phyloP scores from a whole-genome alignment of 2,113 vertebrate genomes.

The Alligator sinensis region DNA sequence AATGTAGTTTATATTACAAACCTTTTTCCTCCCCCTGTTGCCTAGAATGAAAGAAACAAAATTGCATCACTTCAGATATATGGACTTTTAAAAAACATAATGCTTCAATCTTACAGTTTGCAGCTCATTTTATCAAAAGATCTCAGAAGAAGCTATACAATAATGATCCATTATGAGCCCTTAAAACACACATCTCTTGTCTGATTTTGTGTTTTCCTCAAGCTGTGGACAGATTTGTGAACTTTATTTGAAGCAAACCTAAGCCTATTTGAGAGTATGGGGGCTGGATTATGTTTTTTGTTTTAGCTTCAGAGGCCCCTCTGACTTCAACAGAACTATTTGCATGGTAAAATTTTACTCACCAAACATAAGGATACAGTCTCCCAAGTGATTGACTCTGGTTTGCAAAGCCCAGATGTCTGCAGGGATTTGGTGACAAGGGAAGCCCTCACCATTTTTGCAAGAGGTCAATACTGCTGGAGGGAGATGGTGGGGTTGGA shows the following conservation, averaged over 20 bases:
- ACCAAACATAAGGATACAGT: background rate
- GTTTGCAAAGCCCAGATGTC: no score
- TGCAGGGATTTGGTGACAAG: no score
- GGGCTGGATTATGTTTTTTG: background rate
- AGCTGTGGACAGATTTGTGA: background rate
- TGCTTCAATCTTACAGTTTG: fast-evolving
- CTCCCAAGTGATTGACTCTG: background rate
- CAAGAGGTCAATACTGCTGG: no score
- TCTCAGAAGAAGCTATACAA: background rate
- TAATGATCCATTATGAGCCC: background rate
- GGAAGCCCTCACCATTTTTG: no score
- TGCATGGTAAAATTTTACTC: background rate
- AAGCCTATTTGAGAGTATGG: background rate
- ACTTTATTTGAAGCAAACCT: background rate
- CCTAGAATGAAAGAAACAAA: conserved; percentile 38
- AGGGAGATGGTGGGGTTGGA: no score
- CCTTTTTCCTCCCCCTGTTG: background rate
- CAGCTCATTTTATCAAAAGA: background rate
- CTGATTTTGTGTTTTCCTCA: background rate
- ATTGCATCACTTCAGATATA: background rate
- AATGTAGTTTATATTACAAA: background rate
- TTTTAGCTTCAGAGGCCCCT: background rate
- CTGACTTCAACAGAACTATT: background rate
- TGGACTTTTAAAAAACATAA: background rate
- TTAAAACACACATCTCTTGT: background rate